These are phyloP conservation scores for Nixonia krombeini DNA, from an alignment of 1,140 invertebrate genomes.

Conservation along the genomic window DNA sequence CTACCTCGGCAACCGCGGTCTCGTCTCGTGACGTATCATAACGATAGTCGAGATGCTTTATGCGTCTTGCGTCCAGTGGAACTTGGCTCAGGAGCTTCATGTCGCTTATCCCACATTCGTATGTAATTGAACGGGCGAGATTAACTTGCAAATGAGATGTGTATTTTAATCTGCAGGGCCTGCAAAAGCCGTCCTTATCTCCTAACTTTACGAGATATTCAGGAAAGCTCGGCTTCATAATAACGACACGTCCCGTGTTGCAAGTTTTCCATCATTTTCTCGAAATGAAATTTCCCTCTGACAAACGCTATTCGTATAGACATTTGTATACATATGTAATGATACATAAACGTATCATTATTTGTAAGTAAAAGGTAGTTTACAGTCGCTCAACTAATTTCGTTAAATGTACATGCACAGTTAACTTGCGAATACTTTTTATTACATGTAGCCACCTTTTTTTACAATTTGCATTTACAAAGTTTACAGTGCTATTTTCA, in stretches of 20 bases:
- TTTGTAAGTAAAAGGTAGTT: too few relatives aligned
- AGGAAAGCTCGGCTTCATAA: background rate
- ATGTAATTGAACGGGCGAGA: constrained; percentile 3
- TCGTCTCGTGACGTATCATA: constrained; percentile 3
- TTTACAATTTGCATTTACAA: too few relatives aligned
- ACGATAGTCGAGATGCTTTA: constrained; percentile 15
- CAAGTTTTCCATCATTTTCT: too few relatives aligned
- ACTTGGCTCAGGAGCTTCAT: background rate
- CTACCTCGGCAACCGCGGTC: background rate
- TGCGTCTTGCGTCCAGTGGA: constrained; percentile 5
- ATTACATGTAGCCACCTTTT: too few relatives aligned
- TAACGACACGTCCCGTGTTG: background rate
- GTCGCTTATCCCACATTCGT: background rate
- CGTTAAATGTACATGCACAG: too few relatives aligned
- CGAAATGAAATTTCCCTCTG: too few relatives aligned
- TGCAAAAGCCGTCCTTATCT: background rate
- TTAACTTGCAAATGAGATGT: constrained; percentile 5
- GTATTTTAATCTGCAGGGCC: background rate
- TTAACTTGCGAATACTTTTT: too few relatives aligned
- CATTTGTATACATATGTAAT: too few relatives aligned
- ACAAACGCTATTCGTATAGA: too few relatives aligned
- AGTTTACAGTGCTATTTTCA: too few relatives aligned
- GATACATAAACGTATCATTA: too few relatives aligned
- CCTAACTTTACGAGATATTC: background rate
- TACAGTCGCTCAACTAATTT: too few relatives aligned